Evolutionary conservation across 2,113 vertebrate species (phyloP).

Genomic region (Collichthys lucidus): DNA sequence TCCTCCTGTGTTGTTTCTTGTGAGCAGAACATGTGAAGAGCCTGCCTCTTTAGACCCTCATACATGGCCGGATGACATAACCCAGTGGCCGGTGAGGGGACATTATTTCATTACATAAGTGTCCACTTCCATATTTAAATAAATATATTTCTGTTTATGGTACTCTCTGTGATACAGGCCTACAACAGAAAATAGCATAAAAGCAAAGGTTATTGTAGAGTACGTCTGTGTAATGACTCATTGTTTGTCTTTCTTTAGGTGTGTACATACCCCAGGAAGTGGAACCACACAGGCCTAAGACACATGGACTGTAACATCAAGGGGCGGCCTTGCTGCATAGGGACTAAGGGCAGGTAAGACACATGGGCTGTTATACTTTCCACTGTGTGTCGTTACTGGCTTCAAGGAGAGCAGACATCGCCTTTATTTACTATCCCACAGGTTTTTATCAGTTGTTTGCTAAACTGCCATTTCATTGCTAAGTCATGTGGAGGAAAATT

Average conservation of each 20-base stretch:
- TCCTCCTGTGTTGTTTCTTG: constrained; percentile 29
- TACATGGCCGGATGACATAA: constrained; percentile 93
- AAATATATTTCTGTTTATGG: not conserved
- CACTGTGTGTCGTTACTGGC: not conserved
- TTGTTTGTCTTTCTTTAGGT: constrained; percentile 81
- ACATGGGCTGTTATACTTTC: not conserved
- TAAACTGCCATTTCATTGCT: not conserved
- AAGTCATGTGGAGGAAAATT: not conserved
- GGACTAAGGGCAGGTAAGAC: constrained; percentile 95
- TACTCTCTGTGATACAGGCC: not conserved
- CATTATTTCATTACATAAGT: not conserved
- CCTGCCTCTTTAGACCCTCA: constrained; percentile 91
- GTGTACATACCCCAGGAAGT: constrained; percentile 88
- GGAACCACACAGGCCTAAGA: constrained; percentile 87
- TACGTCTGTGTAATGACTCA: not conserved
- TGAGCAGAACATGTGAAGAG: constrained; percentile 91
- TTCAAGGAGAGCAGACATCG: not conserved
- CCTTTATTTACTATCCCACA: not conserved
- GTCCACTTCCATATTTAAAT: not conserved
- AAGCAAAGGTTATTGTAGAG: not conserved
- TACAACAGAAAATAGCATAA: not conserved
- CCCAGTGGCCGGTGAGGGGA: constrained; percentile 93
- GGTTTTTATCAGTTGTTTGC: not conserved
- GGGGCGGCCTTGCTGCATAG: constrained; percentile 96
- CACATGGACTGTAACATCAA: constrained; percentile 96